These are phyloP conservation scores for Zhengitettix transpicula DNA, from an alignment of 2,888 invertebrate species.

Conservation along the genomic window DNA sequence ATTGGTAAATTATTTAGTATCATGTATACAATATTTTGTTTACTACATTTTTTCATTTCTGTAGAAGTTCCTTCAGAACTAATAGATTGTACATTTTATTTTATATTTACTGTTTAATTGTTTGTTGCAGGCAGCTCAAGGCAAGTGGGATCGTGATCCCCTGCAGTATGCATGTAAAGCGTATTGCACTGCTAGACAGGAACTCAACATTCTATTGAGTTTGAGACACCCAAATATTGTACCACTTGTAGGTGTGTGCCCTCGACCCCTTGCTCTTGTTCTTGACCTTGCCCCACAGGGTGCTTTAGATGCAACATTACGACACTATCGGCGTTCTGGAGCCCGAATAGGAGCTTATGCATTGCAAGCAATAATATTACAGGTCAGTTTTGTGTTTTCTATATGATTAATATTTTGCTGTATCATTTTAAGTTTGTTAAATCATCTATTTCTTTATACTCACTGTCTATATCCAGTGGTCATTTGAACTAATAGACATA, in stretches of 20 bases:
- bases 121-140: constrained; percentile 43
- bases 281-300: constrained; percentile 86
- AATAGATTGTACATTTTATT: too few species aligned
- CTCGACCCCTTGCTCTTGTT: constrained; percentile 74
- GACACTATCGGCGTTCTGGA: constrained; percentile 73
- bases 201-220: constrained; percentile 70
- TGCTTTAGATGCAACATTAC: constrained; percentile 66
- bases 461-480: too few species aligned
- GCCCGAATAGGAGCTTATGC: constrained; percentile 63
- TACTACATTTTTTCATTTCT: too few species aligned
- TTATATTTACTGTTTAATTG: neutral
- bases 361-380: constrained; percentile 70
- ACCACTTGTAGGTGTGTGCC: constrained; percentile 77
- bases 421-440: neutral
- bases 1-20: too few species aligned
- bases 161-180: constrained; percentile 86
- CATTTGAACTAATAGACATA: too few species aligned
- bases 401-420: neutral
- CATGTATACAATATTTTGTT: too few species aligned
- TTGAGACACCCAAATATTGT: constrained; percentile 85
- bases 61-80: too few species aligned
- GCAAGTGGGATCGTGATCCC: constrained; percentile 90
- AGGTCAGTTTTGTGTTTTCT: constrained; percentile 31
- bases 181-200: constrained; percentile 90
- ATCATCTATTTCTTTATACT: too few species aligned